phyloP scores from a whole-genome alignment of 2,888 invertebrate species.

The Mimas tiliae region DNA sequence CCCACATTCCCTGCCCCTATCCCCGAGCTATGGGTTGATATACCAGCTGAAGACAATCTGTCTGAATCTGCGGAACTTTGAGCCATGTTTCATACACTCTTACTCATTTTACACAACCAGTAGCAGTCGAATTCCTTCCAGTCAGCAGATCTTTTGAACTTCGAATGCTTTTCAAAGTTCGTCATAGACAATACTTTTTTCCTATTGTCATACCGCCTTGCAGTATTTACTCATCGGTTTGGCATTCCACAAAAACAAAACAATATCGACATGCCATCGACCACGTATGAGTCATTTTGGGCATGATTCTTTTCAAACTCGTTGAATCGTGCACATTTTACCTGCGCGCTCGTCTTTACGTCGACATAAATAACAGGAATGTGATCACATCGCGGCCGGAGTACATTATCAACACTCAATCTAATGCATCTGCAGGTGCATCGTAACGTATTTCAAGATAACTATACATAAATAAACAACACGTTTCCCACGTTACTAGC shows the following conservation, averaged over 20 bases:
- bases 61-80: conserved; percentile 79
- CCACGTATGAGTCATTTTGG: conserved; percentile 79
- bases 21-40: conserved; percentile 79
- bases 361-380: conserved; percentile 61
- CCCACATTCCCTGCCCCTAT: conserved; percentile 75
- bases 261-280: conserved; percentile 68
- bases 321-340: conserved; percentile 59
- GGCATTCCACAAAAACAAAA: conserved; percentile 77
- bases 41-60: conserved; percentile 78
- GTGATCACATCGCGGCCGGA: conserved; percentile 53
- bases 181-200: conserved; percentile 44
- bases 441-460: conserved; percentile 67
- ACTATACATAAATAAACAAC: conserved; percentile 53
- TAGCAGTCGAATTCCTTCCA: conserved; percentile 37
- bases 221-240: conserved; percentile 69
- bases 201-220: conserved; percentile 37
- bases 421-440: conserved; percentile 75
- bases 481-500: conserved; percentile 65
- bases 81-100: conserved; percentile 58
- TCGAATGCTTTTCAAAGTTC: conserved; percentile 40
- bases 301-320: conserved; percentile 59
- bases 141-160: conserved; percentile 35
- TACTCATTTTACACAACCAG: conserved; percentile 35
- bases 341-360: conserved; percentile 60
- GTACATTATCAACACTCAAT: conserved; percentile 59